Evolutionary conservation across 2,888 invertebrate species (phyloP), one percentile per base, ranked within the genome.

Genomic region (Dasypogon diadema): DNA sequence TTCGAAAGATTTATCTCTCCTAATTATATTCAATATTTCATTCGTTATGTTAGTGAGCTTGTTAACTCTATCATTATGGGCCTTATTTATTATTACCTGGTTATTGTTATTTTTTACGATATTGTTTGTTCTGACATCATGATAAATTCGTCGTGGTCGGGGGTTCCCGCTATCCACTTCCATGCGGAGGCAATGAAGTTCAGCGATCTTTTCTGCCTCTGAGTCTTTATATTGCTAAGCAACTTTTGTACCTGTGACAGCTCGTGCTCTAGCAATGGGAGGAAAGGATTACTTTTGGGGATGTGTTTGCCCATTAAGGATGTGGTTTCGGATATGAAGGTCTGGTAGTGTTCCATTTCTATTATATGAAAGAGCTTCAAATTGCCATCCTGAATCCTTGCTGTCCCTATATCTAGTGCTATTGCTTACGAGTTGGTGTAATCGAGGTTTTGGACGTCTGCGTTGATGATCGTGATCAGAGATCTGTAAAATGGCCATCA

Each of bases 311-410:
- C 34, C 46, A 68, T 42, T 68, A 74, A 54, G 21, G 68, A 68
- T 12, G 42, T 14, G 34, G 21, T 75, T 1, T 58, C 54, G 26
- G 75, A 68, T 24, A 68, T 8, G 42, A 65, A 55, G 22, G 68
- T 24, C 16, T 34, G 8, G 8, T 76, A 77, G 26, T 70, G 46
- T 2, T 74, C 34, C 2, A 75, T 37, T 18, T 79, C 63, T 1
- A 78, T 56, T 0, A 76, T 34, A 14, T 79, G 78, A 12, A 79
- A 60, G 30, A 78, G 16, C 16, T 77, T 77, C 48, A 77, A 73
- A 16, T 63, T 68, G 0, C 77, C 77, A 6, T 68, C 63, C 26
- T 77, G 75, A 0, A 78, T 16, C 55, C 21, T 79, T 3, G 75
- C 77, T 16, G 18, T 75, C 21, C 78, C 75, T 2, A 46, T 70